These are phyloP conservation scores for Chrysaora quinquecirrha DNA, from an alignment of 30 jellyfish, hydroid and myxozoan species.

Conservation along the genomic window DNA sequence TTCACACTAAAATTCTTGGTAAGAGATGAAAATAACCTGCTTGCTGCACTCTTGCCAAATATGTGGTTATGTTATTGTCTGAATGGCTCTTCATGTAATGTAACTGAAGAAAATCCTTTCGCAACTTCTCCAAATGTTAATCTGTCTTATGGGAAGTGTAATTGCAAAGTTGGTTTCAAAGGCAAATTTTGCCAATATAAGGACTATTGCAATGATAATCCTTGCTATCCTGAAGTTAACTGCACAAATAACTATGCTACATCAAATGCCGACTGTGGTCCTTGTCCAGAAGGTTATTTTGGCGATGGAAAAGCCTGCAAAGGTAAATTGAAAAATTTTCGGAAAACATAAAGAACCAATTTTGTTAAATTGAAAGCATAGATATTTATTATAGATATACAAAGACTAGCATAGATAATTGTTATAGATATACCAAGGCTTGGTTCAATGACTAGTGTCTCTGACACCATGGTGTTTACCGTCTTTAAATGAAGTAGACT, in stretches of 20 bases:
- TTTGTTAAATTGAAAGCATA: too few species aligned
- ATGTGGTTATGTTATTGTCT: slow-evolving; percentile 43
- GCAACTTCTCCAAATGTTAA: neutral
- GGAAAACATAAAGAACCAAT: too few species aligned
- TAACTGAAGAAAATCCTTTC: neutral
- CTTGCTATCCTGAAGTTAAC: slow-evolving; percentile 51
- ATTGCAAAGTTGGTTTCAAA: slow-evolving; percentile 15
- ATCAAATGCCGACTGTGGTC: slow-evolving; percentile 42
- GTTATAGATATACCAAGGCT: too few species aligned
- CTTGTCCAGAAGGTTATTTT: slow-evolving; percentile 54
- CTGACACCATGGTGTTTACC: too few species aligned
- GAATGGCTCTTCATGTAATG: slow-evolving; percentile 34
- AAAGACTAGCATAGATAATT: too few species aligned
- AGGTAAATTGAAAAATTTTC: slow-evolving; percentile 34
- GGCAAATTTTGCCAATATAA: slow-evolving; percentile 49
- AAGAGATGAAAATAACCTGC: slow-evolving; percentile 15
- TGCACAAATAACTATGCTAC: slow-evolving; percentile 27
- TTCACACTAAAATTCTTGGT: slow-evolving; percentile 26
- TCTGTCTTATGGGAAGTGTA: slow-evolving; percentile 38
- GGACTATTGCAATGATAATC: slow-evolving; percentile 21
- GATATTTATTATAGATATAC: too few species aligned
- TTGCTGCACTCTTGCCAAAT: slow-evolving; percentile 25
- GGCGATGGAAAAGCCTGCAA: slow-evolving; percentile 68
- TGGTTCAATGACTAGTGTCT: too few species aligned
- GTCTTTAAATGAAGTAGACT: too few species aligned